Conservation (phyloP, 2,888 invertebrate species). For the Parasteatoda lunata region DNA sequence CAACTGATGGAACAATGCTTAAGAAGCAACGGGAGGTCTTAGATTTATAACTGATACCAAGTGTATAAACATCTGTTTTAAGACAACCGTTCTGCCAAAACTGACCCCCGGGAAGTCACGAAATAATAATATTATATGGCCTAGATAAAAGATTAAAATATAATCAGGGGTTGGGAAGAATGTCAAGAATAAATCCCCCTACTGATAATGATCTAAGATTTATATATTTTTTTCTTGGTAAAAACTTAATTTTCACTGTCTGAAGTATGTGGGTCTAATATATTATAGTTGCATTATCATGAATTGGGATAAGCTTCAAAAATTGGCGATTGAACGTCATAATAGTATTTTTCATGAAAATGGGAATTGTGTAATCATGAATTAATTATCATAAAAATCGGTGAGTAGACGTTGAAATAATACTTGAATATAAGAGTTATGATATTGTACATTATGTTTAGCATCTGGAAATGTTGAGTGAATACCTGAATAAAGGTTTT, state of each 20-base stretch:
- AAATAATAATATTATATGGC: background rate
- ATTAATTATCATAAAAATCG: no score
- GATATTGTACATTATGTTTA: no score
- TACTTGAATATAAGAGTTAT: no score
- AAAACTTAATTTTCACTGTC: conserved; percentile 1
- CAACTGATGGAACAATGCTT: background rate
- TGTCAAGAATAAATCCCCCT: background rate
- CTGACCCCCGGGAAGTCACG: background rate
- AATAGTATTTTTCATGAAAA: no score
- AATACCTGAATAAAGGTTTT: no score
- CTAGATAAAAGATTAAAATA: background rate
- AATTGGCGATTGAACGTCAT: no score
- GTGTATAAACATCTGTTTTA: conserved; percentile 1
- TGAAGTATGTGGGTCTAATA: no score
- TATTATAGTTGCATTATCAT: no score
- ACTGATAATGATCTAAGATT: background rate
- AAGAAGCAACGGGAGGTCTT: background rate
- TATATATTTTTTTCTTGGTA: background rate
- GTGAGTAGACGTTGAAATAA: no score
- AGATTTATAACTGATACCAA: background rate
- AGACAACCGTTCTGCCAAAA: background rate
- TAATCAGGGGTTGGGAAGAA: background rate
- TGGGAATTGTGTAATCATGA: no score
- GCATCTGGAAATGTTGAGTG: no score
- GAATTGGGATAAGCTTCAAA: no score